phyloP scores from a whole-genome alignment of 2,888 invertebrate genomes.

The Conistra vaccinii region DNA sequence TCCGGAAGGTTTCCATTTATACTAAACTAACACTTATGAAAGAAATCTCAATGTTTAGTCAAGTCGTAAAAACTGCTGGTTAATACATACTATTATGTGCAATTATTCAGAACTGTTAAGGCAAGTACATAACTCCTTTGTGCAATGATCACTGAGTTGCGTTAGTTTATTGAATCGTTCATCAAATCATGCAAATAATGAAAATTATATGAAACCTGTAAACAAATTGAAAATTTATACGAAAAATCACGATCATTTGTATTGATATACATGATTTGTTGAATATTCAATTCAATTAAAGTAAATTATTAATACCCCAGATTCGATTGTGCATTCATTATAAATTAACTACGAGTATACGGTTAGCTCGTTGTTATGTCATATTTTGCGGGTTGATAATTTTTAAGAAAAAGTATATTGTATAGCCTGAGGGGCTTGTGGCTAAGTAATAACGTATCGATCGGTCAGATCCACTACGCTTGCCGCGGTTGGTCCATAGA shows the following conservation, averaged over 20 bases:
- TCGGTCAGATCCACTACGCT: too few relatives aligned
- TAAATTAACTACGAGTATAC: not conserved
- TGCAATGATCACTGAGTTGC: slow-evolving; percentile 12
- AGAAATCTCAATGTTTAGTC: too few relatives aligned
- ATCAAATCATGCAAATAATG: slow-evolving; percentile 18
- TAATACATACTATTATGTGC: not conserved
- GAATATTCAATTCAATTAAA: slow-evolving; percentile 17
- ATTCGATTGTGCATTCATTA: slow-evolving; percentile 15
- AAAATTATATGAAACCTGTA: slow-evolving; percentile 21
- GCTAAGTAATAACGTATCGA: too few relatives aligned
- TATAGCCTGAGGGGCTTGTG: too few relatives aligned
- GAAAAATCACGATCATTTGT: slow-evolving; percentile 19
- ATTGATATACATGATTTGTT: slow-evolving; percentile 11
- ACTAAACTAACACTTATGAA: too few relatives aligned
- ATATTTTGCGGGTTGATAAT: not conserved
- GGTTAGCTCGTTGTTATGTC: not conserved
- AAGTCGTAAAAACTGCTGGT: too few relatives aligned
- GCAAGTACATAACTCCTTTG: slow-evolving; percentile 5
- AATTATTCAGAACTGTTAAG: not conserved
- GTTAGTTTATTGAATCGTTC: slow-evolving; percentile 9
- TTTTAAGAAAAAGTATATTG: not conserved
- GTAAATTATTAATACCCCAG: slow-evolving; percentile 24
- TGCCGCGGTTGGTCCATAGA: too few relatives aligned
- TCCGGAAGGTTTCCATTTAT: too few relatives aligned
- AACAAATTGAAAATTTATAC: slow-evolving; percentile 29